Conservation (phyloP, 1,140 invertebrate species). For the Hylaeus anthracinus region DNA sequence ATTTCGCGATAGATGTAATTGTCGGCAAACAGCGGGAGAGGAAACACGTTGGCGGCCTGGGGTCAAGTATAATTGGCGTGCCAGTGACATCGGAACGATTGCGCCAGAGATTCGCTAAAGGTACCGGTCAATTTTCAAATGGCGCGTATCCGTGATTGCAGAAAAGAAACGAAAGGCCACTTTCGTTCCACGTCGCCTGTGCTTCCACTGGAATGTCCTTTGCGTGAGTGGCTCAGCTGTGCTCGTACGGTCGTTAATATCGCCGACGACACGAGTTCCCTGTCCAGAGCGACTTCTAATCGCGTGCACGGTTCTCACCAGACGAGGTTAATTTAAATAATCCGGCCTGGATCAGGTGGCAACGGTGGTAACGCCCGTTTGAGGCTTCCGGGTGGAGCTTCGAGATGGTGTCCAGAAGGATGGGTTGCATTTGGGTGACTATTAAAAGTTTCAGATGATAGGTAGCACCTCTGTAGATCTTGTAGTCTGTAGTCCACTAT, state of each 20-base stretch:
- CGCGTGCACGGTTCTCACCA: conserved; percentile 23
- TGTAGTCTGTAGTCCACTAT: no score
- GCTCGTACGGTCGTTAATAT: conserved; percentile 33
- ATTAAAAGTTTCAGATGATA: no score
- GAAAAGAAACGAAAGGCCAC: conserved; percentile 18
- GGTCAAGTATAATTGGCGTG: conserved; percentile 44
- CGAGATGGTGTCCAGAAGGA: no score
- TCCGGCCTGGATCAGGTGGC: not conserved
- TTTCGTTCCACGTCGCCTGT: not conserved
- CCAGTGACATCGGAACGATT: conserved; percentile 34
- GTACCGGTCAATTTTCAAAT: conserved; percentile 22
- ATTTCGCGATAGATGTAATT: conserved; percentile 30
- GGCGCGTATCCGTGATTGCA: not conserved
- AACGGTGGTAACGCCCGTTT: not conserved
- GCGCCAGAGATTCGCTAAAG: conserved; percentile 6
- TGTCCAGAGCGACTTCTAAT: conserved; percentile 19
- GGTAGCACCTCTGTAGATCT: no score
- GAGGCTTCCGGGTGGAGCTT: no score
- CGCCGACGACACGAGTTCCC: conserved; percentile 16
- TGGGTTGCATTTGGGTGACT: no score
- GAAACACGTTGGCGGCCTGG: conserved; percentile 9
- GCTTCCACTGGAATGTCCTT: conserved; percentile 23
- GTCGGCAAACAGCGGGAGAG: not conserved
- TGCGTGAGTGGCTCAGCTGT: conserved; percentile 11
- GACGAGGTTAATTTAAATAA: not conserved